These are phyloP conservation scores for Allacma fusca DNA, from an alignment of 2,888 invertebrate genomes.

Conservation along the genomic window DNA sequence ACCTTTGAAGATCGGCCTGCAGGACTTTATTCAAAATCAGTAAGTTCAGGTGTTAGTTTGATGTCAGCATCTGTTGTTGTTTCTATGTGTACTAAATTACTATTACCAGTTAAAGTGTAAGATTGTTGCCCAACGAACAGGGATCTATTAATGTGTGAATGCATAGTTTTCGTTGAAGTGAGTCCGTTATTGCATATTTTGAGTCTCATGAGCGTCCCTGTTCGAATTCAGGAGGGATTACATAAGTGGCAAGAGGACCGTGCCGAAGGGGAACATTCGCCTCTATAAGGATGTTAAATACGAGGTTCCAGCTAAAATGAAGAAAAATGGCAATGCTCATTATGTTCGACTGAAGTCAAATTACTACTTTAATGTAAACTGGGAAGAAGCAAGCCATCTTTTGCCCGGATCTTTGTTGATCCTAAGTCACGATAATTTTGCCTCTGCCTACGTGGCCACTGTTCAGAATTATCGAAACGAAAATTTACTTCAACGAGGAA, in stretches of 20 bases:
- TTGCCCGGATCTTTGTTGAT: constrained; percentile 78
- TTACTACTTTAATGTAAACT: constrained; percentile 64
- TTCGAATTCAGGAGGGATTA: no score
- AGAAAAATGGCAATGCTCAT: constrained; percentile 48
- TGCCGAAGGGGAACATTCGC: constrained; percentile 56
- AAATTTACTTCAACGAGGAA: constrained; percentile 68
- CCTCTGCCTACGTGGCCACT: constrained; percentile 74
- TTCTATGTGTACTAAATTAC: no score
- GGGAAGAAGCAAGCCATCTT: constrained; percentile 70
- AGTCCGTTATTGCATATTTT: no score
- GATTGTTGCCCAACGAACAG: no score
- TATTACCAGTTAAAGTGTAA: no score
- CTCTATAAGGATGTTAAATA: constrained; percentile 55
- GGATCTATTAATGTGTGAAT: no score
- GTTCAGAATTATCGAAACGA: constrained; percentile 70
- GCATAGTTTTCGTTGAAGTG: no score
- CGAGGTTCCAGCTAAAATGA: constrained; percentile 42
- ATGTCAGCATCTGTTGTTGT: not conserved
- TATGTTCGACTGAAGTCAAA: constrained; percentile 62
- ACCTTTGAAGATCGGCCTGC: constrained; percentile 75
- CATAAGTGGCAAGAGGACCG: constrained; percentile 44
- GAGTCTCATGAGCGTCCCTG: no score
- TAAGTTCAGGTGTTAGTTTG: constrained; percentile 36
- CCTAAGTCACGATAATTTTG: constrained; percentile 75
- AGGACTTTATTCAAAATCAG: constrained; percentile 68